Percentiles rank a stretch among this genome's conserved stretches.
phyloP scores from a whole-genome alignment of 2,113 vertebrate species.

The Fukomys damarensis region DNA sequence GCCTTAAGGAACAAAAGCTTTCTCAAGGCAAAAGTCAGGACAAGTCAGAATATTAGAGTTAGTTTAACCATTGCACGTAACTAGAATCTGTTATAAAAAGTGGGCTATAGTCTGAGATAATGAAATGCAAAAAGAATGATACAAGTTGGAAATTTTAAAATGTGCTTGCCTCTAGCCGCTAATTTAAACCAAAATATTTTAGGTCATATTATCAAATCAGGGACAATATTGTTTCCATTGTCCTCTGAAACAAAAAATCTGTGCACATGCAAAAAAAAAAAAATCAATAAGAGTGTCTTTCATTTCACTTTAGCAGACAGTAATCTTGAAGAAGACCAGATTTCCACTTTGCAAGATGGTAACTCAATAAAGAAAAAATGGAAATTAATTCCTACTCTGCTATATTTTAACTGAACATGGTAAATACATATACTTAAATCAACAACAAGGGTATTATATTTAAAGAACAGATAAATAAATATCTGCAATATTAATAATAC shows the following conservation, averaged over 20 bases:
- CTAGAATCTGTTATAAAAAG: not conserved
- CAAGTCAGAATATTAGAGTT: not conserved
- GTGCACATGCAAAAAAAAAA: not conserved
- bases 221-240: not conserved
- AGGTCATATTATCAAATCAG: not conserved
- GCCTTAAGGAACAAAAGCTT: not conserved
- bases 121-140: not conserved
- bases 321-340: not conserved
- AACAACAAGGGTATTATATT: not conserved
- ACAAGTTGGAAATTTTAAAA: not conserved
- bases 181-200: constrained; percentile 12
- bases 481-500: not conserved
- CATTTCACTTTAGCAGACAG: not conserved
- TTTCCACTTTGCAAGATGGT: not conserved
- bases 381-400: not conserved
- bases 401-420: not conserved
- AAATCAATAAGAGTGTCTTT: not conserved
- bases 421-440: not conserved
- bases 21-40: not conserved
- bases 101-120: not conserved
- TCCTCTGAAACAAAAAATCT: not conserved
- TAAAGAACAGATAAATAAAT: constrained; percentile 13
- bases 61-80: not conserved
- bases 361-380: not conserved
- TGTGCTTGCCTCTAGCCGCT: not conserved